A percentile compares a stretch with the other conserved stretches of the same genome.
Conservation (phyloP, 2,113 vertebrate genomes). For the Chaenogobius annularis region DNA sequence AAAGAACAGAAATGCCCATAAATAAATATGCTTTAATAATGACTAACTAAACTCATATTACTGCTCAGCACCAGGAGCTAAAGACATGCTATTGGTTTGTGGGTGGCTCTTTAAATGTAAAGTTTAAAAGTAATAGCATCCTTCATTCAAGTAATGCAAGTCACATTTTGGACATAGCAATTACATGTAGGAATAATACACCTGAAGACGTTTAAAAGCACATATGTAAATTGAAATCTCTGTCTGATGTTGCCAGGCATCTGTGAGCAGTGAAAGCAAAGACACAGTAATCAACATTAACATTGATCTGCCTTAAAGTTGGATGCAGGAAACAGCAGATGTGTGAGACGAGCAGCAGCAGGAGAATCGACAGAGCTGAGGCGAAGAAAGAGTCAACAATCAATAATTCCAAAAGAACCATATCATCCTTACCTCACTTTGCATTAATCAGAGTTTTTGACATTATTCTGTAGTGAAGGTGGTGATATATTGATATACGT, state of each 20-base stretch:
- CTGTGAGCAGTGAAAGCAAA: conserved; percentile 19
- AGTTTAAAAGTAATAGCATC: no score
- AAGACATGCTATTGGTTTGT: no score
- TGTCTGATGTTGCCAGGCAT: conserved; percentile 35
- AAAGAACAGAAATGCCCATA: no score
- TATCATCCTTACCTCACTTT: background rate
- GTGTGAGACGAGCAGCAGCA: conserved; percentile 18
- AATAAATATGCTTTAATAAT: no score
- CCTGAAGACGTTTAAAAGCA: background rate
- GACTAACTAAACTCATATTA: no score
- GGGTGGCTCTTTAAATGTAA: no score
- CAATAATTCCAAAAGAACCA: conserved; percentile 34
- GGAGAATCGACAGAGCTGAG: conserved; percentile 33
- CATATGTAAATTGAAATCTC: conserved; percentile 10
- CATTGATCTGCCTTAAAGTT: conserved; percentile 30
- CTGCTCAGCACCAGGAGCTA: no score
- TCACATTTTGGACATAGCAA: background rate
- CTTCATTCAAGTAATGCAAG: no score
- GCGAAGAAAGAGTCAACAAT: conserved; percentile 18
- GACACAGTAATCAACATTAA: conserved; percentile 6
- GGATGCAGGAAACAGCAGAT: conserved; percentile 42
- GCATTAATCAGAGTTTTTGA: conserved; percentile 14
- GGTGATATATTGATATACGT: background rate
- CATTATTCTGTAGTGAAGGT: background rate
- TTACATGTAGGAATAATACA: background rate